These are phyloP conservation scores for Microctonus brassicae DNA, from an alignment of 2,888 invertebrate genomes.

Conservation along the genomic window DNA sequence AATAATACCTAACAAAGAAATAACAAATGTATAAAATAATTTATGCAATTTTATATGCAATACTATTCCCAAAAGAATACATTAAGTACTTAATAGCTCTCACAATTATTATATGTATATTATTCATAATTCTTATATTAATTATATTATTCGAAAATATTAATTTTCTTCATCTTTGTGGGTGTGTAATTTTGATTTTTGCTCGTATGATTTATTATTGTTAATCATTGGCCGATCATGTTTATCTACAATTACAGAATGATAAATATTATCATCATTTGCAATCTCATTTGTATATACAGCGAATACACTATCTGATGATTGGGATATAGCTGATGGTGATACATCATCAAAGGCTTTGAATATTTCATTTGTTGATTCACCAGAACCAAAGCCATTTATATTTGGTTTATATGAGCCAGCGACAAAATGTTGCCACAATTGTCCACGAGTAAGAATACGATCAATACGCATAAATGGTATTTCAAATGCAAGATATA, in stretches of 20 bases:
- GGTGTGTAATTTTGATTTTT: neutral
- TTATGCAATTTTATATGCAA: neutral
- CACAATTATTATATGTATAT: neutral
- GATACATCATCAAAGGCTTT: conserved; percentile 49
- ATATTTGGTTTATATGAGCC: conserved; percentile 25
- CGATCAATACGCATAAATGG: conserved; percentile 58
- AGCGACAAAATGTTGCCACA: neutral
- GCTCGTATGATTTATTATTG: too few species aligned
- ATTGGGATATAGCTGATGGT: conserved; percentile 41
- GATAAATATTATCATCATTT: neutral
- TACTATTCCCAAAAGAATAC: neutral
- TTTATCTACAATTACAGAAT: too few species aligned
- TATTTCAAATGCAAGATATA: conserved; percentile 60
- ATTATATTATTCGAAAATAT: neutral
- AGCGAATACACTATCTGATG: conserved; percentile 37
- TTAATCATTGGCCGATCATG: too few species aligned
- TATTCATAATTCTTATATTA: neutral
- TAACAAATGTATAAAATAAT: neutral
- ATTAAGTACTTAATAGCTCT: neutral
- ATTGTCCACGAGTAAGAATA: conserved; percentile 14
- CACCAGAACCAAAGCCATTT: conserved; percentile 43
- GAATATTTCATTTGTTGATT: conserved; percentile 49
- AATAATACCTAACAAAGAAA: neutral
- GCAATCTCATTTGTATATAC: conserved; percentile 23
- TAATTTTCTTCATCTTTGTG: neutral